Percentiles rank a stretch among this genome's conserved stretches.
Evolutionary conservation across 2,113 vertebrate species (phyloP).

Genomic region (Mandrillus leucophaeus): DNA sequence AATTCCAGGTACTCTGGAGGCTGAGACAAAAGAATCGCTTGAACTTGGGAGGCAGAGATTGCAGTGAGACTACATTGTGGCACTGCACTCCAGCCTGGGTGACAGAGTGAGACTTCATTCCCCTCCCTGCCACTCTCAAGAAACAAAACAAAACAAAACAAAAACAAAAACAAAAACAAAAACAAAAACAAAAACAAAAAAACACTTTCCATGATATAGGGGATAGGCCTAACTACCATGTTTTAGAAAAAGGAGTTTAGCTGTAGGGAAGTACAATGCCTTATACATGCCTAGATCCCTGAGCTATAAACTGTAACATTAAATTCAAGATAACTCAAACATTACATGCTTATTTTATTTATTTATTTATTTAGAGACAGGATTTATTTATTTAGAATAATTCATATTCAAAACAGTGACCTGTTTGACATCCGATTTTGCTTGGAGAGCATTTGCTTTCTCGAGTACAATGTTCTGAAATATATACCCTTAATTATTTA

Average conservation of each 20-base stretch:
- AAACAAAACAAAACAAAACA: no score
- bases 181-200: no score
- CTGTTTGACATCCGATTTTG: slow-evolving; percentile 22
- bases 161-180: no score
- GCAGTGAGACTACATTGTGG: no score
- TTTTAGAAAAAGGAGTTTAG: slow-evolving; percentile 34
- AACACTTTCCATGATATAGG: not conserved
- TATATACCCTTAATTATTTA: slow-evolving; percentile 47
- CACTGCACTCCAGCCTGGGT: no score
- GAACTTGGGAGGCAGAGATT: no score
- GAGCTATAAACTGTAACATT: not conserved
- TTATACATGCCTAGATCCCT: not conserved
- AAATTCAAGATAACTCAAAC: slow-evolving; percentile 17
- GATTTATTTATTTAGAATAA: not conserved
- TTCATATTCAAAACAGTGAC: not conserved
- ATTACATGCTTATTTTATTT: not conserved
- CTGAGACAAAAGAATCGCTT: no score
- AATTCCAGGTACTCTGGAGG: no score
- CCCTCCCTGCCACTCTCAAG: no score
- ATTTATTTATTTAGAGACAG: no score
- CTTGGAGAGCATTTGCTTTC: slow-evolving; percentile 33
- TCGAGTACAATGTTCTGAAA: slow-evolving; percentile 17
- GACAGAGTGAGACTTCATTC: no score
- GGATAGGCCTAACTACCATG: not conserved
- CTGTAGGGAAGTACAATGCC: not conserved